These are phyloP conservation scores for Chrysocyon brachyurus DNA, from an alignment of 2,797 vertebrate genomes.

Conservation along the genomic window DNA sequence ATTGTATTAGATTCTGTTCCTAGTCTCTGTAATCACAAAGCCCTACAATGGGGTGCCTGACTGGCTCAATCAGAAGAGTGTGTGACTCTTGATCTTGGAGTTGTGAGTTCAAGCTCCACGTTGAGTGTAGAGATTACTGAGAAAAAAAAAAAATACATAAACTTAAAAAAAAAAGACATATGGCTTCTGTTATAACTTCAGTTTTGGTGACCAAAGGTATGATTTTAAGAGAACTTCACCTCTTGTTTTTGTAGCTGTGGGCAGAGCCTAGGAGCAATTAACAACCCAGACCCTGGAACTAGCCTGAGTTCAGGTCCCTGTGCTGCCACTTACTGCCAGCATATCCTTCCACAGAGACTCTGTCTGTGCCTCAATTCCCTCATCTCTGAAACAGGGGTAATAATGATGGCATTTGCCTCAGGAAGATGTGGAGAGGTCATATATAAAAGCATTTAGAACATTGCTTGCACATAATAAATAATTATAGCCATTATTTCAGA, in stretches of 20 bases:
- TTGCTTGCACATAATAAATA: not conserved
- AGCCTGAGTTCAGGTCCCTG: not conserved
- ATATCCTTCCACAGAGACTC: not conserved
- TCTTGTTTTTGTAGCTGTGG: not conserved
- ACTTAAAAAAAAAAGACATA: not conserved
- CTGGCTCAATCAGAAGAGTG: not conserved
- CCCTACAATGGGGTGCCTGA: not conserved
- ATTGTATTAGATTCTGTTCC: not conserved
- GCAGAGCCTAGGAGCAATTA: not conserved
- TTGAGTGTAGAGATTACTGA: not conserved
- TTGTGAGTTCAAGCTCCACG: not conserved
- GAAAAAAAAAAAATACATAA: not conserved
- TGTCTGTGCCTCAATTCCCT: not conserved
- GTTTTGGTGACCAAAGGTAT: not conserved
- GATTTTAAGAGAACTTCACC: not conserved
- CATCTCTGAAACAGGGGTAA: not conserved
- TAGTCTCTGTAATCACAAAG: slow-evolving; percentile 48
- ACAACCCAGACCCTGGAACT: not conserved
- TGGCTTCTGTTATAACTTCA: not conserved
- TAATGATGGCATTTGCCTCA: not conserved
- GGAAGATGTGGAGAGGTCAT: not conserved
- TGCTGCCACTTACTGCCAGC: not conserved
- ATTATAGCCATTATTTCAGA: not conserved
- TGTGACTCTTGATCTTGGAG: not conserved
- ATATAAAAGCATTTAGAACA: not conserved